Evolutionary conservation across 1,140 invertebrate genomes (phyloP).

Genomic region (Rhagoletis pomonella): DNA sequence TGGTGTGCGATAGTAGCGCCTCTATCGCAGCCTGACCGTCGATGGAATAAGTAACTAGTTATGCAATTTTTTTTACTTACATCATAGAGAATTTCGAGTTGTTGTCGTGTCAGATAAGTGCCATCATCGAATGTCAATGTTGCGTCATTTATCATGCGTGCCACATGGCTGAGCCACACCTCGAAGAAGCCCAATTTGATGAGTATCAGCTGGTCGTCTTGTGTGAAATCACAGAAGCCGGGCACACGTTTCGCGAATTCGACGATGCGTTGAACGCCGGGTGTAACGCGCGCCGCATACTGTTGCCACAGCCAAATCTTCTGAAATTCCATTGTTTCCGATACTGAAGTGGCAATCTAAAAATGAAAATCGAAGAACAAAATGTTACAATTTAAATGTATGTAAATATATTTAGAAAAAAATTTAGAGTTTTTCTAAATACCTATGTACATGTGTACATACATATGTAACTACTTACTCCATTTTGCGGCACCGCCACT

Average conservation of each 20-base stretch:
- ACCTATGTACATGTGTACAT: background rate
- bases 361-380: constrained; percentile 57
- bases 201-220: constrained; percentile 95
- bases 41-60: background rate
- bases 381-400: background rate
- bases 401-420: background rate
- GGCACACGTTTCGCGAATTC: constrained; percentile 95
- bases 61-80: constrained; percentile 78
- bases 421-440: background rate
- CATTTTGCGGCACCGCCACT: constrained; percentile 73
- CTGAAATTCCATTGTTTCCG: constrained; percentile 81
- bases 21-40: no score
- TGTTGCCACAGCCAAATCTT: constrained; percentile 86
- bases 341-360: constrained; percentile 81
- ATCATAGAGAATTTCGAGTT: constrained; percentile 94
- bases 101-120: constrained; percentile 87
- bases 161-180: constrained; percentile 93
- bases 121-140: constrained; percentile 95
- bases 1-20: no score
- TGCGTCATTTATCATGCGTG: constrained; percentile 86
- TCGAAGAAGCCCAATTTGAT: constrained; percentile 98
- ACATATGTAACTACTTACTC: constrained; percentile 64
- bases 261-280: constrained; percentile 92
- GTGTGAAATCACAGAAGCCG: constrained; percentile 89
- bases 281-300: constrained; percentile 85